Evolutionary conservation across 1,140 invertebrate species (phyloP).

Genomic region (Galleria mellonella): DNA sequence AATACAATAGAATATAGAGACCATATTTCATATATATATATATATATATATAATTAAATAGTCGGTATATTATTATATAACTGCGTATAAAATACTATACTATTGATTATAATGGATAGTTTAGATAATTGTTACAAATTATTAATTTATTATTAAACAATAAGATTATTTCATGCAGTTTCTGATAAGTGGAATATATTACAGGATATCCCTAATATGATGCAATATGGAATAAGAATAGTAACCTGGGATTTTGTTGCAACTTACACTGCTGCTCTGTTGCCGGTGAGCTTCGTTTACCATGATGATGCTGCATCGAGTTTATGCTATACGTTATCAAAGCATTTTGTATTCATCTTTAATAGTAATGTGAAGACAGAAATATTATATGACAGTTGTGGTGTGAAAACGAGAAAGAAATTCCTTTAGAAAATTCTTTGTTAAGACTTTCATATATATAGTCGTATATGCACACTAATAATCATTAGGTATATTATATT

Average conservation of each 20-base stretch:
- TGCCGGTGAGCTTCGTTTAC: slow-evolving; percentile 34
- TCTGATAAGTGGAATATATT: slow-evolving; percentile 49
- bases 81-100: too few species aligned
- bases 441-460: not conserved
- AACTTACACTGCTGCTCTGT: slow-evolving; percentile 43
- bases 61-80: too few species aligned
- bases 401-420: not conserved
- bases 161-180: not conserved
- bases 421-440: not conserved
- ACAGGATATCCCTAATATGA: slow-evolving; percentile 34
- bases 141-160: too few species aligned
- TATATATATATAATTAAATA: too few species aligned
- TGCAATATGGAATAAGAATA: slow-evolving; percentile 47
- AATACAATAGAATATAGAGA: too few species aligned
- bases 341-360: slow-evolving; percentile 41
- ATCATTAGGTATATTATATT: too few species aligned
- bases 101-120: too few species aligned
- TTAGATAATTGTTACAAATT: too few species aligned
- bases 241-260: slow-evolving; percentile 58
- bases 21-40: too few species aligned
- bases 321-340: slow-evolving; percentile 36
- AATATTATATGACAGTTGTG: not conserved
- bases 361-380: slow-evolving; percentile 22
- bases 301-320: slow-evolving; percentile 25
- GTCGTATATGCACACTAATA: too few species aligned